These are phyloP conservation scores for Amblyopsis rosae DNA, from an alignment of 2,113 vertebrate species.

Conservation along the genomic window DNA sequence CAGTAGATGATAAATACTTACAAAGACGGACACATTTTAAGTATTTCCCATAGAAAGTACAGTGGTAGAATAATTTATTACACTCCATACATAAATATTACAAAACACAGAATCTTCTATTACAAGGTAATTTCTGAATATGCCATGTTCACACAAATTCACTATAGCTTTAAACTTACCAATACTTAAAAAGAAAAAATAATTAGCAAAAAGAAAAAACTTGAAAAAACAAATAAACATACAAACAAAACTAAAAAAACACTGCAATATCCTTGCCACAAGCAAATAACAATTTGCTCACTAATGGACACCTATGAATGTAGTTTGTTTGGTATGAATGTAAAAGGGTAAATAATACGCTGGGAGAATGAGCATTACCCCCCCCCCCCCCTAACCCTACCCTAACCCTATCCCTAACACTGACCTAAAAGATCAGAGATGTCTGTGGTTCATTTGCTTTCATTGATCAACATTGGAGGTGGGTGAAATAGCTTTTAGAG, in stretches of 20 bases:
- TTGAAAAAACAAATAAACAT: too few relatives aligned
- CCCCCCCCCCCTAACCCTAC: too few relatives aligned
- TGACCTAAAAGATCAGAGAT: slow-evolving; percentile 56
- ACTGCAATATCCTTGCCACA: slow-evolving; percentile 42
- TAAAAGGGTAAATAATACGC: background rate
- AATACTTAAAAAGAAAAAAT: slow-evolving; percentile 31
- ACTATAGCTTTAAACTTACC: slow-evolving; percentile 64
- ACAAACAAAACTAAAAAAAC: slow-evolving; percentile 27
- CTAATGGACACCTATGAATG: slow-evolving; percentile 12
- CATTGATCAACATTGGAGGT: slow-evolving; percentile 45
- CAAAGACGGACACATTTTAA: slow-evolving; percentile 79
- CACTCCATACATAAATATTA: slow-evolving; percentile 79
- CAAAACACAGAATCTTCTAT: slow-evolving; percentile 68
- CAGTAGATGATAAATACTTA: slow-evolving; percentile 93
- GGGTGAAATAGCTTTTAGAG: slow-evolving; percentile 59
- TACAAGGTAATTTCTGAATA: slow-evolving; percentile 62
- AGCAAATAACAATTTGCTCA: slow-evolving; percentile 44
- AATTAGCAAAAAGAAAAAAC: too few relatives aligned
- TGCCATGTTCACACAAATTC: slow-evolving; percentile 66
- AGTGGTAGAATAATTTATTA: slow-evolving; percentile 77
- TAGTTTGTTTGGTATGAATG: slow-evolving; percentile 18
- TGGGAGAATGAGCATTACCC: background rate
- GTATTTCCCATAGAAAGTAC: slow-evolving; percentile 77
- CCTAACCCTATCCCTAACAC: too few relatives aligned
- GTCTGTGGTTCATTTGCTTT: slow-evolving; percentile 54